Percentiles rank a stretch among this genome's conserved stretches.
These are phyloP conservation scores for Mystacides longicornis DNA, from an alignment of 2,888 invertebrate genomes.

Conservation along the genomic window DNA sequence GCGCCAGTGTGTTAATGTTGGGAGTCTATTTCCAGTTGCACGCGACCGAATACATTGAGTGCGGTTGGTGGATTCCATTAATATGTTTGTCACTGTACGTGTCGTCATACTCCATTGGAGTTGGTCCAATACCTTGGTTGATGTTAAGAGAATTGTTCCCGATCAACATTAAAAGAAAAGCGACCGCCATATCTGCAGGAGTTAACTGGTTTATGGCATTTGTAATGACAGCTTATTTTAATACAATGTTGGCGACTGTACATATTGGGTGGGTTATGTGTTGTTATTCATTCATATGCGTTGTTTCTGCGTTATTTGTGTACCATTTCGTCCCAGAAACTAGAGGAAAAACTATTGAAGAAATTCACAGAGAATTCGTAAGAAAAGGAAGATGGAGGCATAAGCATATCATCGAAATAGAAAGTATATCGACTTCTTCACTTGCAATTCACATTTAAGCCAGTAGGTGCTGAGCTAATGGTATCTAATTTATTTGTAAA, in stretches of 20 bases:
- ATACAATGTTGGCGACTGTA: conserved; percentile 48
- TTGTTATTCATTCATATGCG: conserved; percentile 55
- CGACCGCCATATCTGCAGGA: conserved; percentile 60
- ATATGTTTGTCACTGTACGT: conserved; percentile 50
- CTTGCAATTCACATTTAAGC: too few species aligned
- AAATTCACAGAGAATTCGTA: conserved; percentile 50
- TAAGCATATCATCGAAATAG: conserved; percentile 43
- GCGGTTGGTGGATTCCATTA: conserved; percentile 49
- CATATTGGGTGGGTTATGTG: conserved; percentile 59
- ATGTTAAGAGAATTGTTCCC: conserved; percentile 63
- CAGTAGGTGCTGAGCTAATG: too few species aligned
- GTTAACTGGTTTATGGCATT: conserved; percentile 66
- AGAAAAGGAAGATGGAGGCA: conserved; percentile 43
- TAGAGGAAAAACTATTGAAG: conserved; percentile 48
- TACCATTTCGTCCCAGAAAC: conserved; percentile 63
- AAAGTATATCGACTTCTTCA: too few species aligned
- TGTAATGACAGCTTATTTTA: conserved; percentile 54
- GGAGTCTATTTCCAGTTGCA: conserved; percentile 41
- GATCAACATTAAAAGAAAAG: conserved; percentile 52
- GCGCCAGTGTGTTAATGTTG: conserved; percentile 43
- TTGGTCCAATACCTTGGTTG: conserved; percentile 67
- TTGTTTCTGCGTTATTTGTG: conserved; percentile 55
- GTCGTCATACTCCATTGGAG: conserved; percentile 56
- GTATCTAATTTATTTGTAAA: too few species aligned
- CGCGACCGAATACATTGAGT: conserved; percentile 10